phyloP scores from a whole-genome alignment of 2,888 invertebrate species.

The Patella ulyssiponensis region DNA sequence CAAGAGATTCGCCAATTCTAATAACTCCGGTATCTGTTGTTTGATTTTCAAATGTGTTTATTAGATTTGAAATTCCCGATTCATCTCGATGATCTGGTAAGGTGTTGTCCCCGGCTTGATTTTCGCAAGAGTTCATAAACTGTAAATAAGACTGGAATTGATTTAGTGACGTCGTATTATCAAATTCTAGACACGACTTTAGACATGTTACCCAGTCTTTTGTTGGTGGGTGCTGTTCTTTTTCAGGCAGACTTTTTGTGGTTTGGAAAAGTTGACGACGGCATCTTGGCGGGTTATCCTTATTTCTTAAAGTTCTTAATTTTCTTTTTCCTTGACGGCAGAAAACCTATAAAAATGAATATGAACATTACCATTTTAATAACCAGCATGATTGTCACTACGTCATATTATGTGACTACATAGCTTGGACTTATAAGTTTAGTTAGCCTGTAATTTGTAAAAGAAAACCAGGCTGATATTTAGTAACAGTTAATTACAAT shows the following conservation, averaged over 20 bases:
- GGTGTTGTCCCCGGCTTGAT: neutral
- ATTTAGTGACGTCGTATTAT: neutral
- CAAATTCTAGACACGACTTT: neutral
- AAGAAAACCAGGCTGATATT: too few species aligned
- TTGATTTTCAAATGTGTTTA: too few species aligned
- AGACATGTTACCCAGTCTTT: neutral
- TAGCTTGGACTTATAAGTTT: too few species aligned
- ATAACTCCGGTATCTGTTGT: too few species aligned
- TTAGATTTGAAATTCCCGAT: too few species aligned
- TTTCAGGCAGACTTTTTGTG: neutral
- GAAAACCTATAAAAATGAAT: neutral
- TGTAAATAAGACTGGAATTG: conserved; percentile 3
- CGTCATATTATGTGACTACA: too few species aligned
- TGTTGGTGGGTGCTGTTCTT: neutral
- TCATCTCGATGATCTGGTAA: neutral
- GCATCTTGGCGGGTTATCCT: neutral
- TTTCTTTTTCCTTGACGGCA: neutral
- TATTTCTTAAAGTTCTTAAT: conserved; percentile 1
- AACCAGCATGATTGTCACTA: too few species aligned
- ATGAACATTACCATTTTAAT: too few species aligned
- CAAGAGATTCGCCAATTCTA: too few species aligned
- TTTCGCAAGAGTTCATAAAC: neutral
- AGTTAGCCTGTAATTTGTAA: too few species aligned
- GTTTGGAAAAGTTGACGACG: neutral
- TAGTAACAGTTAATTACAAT: too few species aligned